Percentiles rank a stretch among this genome's conserved stretches.
Conservation (phyloP, 2,888 invertebrate species). For the Dyspetes luteomarginatus region DNA sequence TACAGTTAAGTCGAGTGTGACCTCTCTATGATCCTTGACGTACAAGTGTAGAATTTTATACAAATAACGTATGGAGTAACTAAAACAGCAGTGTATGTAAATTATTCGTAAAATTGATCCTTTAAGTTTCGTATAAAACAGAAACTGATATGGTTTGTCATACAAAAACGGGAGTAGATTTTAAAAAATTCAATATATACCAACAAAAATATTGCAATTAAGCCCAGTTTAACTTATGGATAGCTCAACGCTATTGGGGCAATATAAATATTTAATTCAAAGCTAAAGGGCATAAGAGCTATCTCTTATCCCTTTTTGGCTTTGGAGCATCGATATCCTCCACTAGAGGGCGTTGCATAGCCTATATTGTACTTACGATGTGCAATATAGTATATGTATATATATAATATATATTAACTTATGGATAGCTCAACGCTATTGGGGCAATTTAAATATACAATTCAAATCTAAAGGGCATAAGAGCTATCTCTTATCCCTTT, state of each 20-base stretch:
- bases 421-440: no score
- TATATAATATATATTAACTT: background rate
- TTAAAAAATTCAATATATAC: no score
- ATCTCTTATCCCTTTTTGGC: background rate
- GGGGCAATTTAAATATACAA: no score
- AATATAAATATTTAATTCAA: no score
- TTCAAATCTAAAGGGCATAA: no score
- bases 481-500: no score
- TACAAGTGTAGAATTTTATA: background rate
- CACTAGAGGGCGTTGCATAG: background rate
- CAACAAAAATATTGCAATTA: no score
- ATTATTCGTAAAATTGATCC: background rate
- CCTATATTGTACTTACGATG: background rate
- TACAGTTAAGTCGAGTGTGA: constrained; percentile 10
- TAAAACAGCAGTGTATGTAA: background rate
- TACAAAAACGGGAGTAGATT: no score
- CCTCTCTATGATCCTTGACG: background rate
- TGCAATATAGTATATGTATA: background rate
- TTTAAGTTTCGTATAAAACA: background rate
- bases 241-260: background rate
- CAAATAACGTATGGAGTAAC: background rate
- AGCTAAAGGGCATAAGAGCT: no score
- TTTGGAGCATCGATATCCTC: background rate
- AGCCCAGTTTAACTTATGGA: no score
- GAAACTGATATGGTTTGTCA: no score